Evolutionary conservation across 2,888 invertebrate species (phyloP), one percentile per base, ranked within the genome.

Genomic region (Drosophila subquinaria): DNA sequence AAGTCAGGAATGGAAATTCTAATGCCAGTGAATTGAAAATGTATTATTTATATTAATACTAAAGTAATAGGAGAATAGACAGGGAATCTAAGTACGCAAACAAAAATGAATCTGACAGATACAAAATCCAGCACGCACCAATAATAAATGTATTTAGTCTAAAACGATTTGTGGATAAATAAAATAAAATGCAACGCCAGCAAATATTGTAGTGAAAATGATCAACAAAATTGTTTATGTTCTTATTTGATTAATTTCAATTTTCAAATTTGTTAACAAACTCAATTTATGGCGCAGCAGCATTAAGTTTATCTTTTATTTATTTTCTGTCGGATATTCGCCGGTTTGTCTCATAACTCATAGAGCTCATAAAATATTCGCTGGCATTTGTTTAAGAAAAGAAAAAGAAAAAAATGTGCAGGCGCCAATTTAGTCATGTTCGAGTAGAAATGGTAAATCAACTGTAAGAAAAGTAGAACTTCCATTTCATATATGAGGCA

Each of bases 391-490:
- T 43, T 17, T 10, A n/a, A 35, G 33, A 30, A 76, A 68, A 73
- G 60, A 20, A 20, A 20, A 20, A 74, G 64, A 38, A 13, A 48
- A 43, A 70, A 59, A 51, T 62, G 38, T 23, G 33, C 38, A 42
- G 69, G 64, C 77, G 65, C 63, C 69, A 60, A 73, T 64, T 60
- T 57, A 45, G 73, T 43, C 57, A 52, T 35, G n/a, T 53, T 27
- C 38, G 53, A 40, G 53, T 53, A 10, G 55, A 17, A 56, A 67
- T 69, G 63, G 66, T 85, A 85, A 85, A 85, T 88, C 84, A 82
- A 88, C 72, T 76, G 63, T 55, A 67, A 65, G 63, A 35, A 38
- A 60, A 50, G 40, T 60, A 56, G 57, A 47, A 38, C 45, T 57
- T 27, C 27, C 15, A 20, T 10, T 42, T 13, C 33, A 15, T 11